Evolutionary conservation across 1,140 invertebrate species (phyloP).

Genomic region (Ylistrum balloti): DNA sequence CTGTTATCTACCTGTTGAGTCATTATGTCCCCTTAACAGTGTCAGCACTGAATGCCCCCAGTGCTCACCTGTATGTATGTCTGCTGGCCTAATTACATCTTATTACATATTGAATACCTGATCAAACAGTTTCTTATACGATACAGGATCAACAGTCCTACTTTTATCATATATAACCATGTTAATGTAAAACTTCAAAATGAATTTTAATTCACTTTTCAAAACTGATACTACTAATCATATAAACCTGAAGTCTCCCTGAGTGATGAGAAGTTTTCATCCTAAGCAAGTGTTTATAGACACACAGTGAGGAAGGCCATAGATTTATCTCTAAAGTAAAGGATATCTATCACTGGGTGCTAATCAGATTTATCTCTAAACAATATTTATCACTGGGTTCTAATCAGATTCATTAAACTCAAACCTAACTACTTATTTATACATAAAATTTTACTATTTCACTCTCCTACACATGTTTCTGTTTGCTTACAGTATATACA

Average conservation of each 20-base stretch:
- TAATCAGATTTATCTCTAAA: background rate
- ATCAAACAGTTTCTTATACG: no score
- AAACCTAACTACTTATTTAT: slow-evolving; percentile 1
- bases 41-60: no score
- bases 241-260: no score
- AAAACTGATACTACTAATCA: no score
- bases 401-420: background rate
- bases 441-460: slow-evolving; percentile 36
- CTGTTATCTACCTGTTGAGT: no score
- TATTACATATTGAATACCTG: no score
- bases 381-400: background rate
- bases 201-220: no score
- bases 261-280: background rate
- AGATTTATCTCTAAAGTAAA: background rate
- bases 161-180: no score
- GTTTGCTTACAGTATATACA: no score
- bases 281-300: background rate
- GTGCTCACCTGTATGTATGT: background rate
- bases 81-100: background rate
- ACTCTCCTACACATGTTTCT: background rate
- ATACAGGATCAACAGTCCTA: no score
- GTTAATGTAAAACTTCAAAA: no score
- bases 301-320: slow-evolving; percentile 1
- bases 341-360: background rate
- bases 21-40: no score